Evolutionary conservation across 2,797 vertebrate genomes (phyloP).

Genomic region (Paratrypauchen microcephalus): DNA sequence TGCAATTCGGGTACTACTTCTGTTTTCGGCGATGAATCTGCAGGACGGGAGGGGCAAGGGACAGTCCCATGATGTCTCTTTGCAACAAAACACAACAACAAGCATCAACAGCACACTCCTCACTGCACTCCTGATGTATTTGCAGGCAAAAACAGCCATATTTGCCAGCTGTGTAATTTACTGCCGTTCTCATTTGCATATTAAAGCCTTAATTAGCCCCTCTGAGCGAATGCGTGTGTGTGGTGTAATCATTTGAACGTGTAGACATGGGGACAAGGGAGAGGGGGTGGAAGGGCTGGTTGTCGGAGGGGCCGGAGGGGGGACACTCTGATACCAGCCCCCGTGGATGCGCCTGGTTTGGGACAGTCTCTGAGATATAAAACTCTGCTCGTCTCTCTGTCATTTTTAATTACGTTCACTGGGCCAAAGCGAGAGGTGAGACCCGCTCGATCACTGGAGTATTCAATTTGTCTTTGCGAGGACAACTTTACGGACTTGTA

Average conservation of each 20-base stretch:
- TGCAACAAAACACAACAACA: slow-evolving; percentile 66
- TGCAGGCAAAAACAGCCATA: slow-evolving; percentile 92
- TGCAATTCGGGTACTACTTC: slow-evolving; percentile 38
- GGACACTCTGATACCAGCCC: slow-evolving; percentile 27
- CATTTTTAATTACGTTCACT: slow-evolving; percentile 73
- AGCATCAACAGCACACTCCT: slow-evolving; percentile 69
- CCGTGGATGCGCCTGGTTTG: slow-evolving; percentile 35
- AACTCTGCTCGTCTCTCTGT: slow-evolving; percentile 83
- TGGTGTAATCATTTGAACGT: slow-evolving; percentile 83
- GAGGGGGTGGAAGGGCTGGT: slow-evolving; percentile 36
- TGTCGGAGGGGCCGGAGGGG: slow-evolving; percentile 37
- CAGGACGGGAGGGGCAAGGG: slow-evolving; percentile 21
- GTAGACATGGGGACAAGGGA: slow-evolving; percentile 55
- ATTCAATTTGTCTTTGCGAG: slow-evolving; percentile 31
- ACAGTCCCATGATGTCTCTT: slow-evolving; percentile 64
- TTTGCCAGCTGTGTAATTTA: slow-evolving; percentile 99
- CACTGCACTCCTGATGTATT: slow-evolving; percentile 78
- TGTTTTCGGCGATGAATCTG: slow-evolving; percentile 42
- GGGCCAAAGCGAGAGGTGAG: slow-evolving; percentile 56
- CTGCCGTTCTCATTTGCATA: slow-evolving; percentile 96
- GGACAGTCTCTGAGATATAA: slow-evolving; percentile 80
- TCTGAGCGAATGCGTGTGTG: slow-evolving; percentile 79
- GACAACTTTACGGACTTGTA: neutral
- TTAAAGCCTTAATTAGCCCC: slow-evolving; percentile 99
- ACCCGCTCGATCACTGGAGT: slow-evolving; percentile 58